Evolutionary conservation across 2,888 invertebrate species (phyloP).

Genomic region (Agriopis marginaria): DNA sequence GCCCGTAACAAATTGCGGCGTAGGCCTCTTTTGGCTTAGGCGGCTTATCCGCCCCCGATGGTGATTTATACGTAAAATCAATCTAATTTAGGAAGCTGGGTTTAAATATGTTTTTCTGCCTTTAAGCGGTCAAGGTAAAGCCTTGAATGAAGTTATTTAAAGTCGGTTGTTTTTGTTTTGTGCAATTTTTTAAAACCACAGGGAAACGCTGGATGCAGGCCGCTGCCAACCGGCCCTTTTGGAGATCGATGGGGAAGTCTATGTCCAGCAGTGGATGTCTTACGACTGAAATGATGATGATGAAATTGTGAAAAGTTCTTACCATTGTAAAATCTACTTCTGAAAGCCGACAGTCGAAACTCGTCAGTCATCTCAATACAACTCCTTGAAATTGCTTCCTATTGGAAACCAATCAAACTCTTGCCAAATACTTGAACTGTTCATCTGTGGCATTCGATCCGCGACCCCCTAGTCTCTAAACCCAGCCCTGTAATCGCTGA

Average conservation of each 20-base stretch:
- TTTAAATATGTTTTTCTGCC: slow-evolving; percentile 19
- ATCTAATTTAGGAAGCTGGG: slow-evolving; percentile 33
- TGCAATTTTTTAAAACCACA: background rate
- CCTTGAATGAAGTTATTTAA: background rate
- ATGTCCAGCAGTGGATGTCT: too few species aligned
- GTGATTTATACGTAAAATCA: slow-evolving; percentile 40
- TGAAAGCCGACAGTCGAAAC: background rate
- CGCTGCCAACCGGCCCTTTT: too few species aligned
- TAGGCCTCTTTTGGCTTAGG: slow-evolving; percentile 30
- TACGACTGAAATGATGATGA: too few species aligned
- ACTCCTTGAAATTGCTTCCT: background rate
- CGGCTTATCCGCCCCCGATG: slow-evolving; percentile 34
- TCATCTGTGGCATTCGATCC: slow-evolving; percentile 16
- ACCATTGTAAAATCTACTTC: too few species aligned
- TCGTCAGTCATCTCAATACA: background rate
- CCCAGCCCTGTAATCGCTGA: slow-evolving; percentile 10
- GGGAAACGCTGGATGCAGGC: too few species aligned
- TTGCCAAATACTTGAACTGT: slow-evolving; percentile 12
- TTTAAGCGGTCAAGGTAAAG: slow-evolving; percentile 9
- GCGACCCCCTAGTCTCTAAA: background rate
- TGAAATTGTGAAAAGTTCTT: too few species aligned
- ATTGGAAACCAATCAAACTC: slow-evolving; percentile 15
- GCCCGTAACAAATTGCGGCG: slow-evolving; percentile 33
- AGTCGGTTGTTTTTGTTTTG: background rate
- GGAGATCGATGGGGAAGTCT: too few species aligned